Evolutionary conservation across 2,888 invertebrate genomes (phyloP), one percentile per base, ranked within the genome.

Genomic region (Euclidia mi): DNA sequence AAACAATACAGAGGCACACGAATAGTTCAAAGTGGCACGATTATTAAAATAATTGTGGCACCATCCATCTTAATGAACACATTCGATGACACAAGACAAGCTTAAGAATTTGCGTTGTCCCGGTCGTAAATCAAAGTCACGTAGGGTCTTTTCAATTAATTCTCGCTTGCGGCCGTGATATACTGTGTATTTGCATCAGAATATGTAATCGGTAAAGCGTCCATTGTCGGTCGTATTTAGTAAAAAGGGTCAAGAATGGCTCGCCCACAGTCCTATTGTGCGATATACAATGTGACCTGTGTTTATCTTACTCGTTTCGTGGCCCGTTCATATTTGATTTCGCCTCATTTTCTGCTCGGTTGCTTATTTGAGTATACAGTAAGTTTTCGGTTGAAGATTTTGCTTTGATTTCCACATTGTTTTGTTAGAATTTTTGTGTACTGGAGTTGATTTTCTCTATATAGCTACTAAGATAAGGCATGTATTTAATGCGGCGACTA

Each of bases 301-400:
- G 89, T 93, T 92, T 92, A 88, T 90, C 86, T 92, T 90, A 85
- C 79, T 81, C 82, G 82, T 83, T 88, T 78, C 68, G 81, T 74
- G 74, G 81, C 78, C 81, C 81, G 90, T 82, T 87, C 90, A 89
- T 90, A 90, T 92, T 92, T 92, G 90, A 88, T 89, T 90, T 89
- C 69, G 81, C 80, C 76, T 77, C 81, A 80, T 84, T 84, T 84
- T 78, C 78, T 74, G 72, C 60, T 52, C 63, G 48, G 67, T 65
- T 75, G 75, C 73, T 65, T 73, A 65, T 67, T 75, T 73, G 45
- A 71, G 73, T 68, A 66, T 67, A 76, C 71, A 63, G 46, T 67
- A 82, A 81, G 77, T 81, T 81, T 67, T 73, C 65, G 75, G 70
- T 57, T 75, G 72, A 88, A 88, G 86, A 89, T 85, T 87, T 85